Base-by-base conservation (phyloP, 2,797 vertebrate genomes). In the Lateolabrax maculatus region DNA sequence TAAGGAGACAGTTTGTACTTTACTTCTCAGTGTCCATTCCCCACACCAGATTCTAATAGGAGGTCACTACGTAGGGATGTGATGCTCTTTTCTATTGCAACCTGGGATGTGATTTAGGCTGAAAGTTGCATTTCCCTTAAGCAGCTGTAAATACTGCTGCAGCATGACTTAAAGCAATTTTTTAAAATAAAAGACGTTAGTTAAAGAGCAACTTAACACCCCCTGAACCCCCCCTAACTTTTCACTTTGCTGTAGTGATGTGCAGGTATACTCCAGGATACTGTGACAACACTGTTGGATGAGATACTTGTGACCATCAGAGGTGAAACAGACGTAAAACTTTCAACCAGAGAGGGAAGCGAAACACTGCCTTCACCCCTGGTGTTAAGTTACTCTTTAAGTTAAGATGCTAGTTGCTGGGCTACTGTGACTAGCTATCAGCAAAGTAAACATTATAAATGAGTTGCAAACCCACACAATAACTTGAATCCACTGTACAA, bases 91-190 rank as follows among this genome's bases (percentile, higher is more conserved):
- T 48, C 16, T 25, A 13, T 9, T 5, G n/a, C 8, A 62, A 9
- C 2, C 13, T 12, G 3, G 19, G 57, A 39, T 31, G 31, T 31
- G 44, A 63, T 41, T 74, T 36, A 23, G 12, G 48, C 19, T 16
- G 34, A 61, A 34, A 41, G 23, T 10, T 63, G 15, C 16, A 34
- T 34, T 73, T 53, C n/a, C 37, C 37, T 18, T 23, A 5, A 44
- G 46, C 36, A 67, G 27, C 44, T 60, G 44, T 57, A 44, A 34
- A 52, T 9, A 53, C 19, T 64, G 34, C 53, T 37, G 65, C 52
- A 37, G 29, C 10, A 9, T 10, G 19, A 52, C 34, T 55, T 57
- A 19, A 39, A 48, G 62, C 53, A 53, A 9, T 12, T 36, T 6
- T 34, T 46, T 34, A 31, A 16, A 69, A 31, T 16, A 29, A 39